Base-by-base conservation (phyloP, 2,113 vertebrate species). In the Scophthalmus maximus region DNA sequence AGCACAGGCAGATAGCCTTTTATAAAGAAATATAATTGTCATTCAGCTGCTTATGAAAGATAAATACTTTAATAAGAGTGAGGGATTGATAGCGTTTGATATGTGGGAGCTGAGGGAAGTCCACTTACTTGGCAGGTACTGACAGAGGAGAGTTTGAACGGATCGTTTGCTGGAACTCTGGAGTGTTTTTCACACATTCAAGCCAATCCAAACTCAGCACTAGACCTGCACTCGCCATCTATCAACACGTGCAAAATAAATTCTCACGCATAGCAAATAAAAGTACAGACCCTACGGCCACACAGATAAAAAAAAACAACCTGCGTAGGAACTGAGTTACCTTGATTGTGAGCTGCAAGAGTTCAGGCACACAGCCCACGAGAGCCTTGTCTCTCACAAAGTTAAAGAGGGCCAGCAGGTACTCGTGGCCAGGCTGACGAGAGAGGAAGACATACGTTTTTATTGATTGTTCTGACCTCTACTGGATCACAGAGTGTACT, bases 321-420 rank as follows among this genome's bases (percentile, higher is more conserved):
- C 8, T 17, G 3, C 7, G 9, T 3, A 18, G 1, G 40, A 3
- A 26, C 82, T 61, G 8, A 61, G 29, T 69, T 95, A 97, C 96
- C 97, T 97, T 96, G 74, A 78, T 90, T 50, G 94, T 94, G 51
- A 91, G 90, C 72, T 89, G 88, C 73, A 96, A 85, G 83, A 98
- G 92, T n/a, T 91, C 52, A 75, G 95, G 93, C 6, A 95, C 78
- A 42, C 87, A 82, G 1, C 86, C 81, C 52, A 73, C 79, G 53
- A 93, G 78, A 53, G 92, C 89, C 82, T 93, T 92, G 73, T 93
- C 90, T 77, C 92, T 92, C 86, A 96, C 95, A 23, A 78, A 51
- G 50, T 96, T 93, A 88, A 95, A 97, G 72, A 96, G 88, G 47
- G 93, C 93, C 47, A 96, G 86, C 23, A 98, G 64, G 80, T 95